Percentiles rank a stretch among this genome's conserved stretches.
Conservation (phyloP, 2,797 vertebrate genomes). For the Chelon auratus region DNA sequence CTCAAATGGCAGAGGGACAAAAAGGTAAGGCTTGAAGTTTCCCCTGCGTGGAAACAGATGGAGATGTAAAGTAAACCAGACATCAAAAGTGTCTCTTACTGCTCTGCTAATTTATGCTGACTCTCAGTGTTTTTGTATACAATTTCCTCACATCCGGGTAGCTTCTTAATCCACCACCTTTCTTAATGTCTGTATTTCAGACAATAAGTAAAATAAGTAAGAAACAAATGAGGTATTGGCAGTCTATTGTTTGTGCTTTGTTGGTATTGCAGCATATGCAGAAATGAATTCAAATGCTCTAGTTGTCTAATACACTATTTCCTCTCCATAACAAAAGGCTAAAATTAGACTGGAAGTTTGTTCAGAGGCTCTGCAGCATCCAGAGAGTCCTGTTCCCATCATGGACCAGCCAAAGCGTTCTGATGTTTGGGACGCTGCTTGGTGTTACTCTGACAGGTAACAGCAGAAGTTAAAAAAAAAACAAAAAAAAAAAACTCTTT, state of each 20-base stretch:
- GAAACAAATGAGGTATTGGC: no score
- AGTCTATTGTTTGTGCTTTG: no score
- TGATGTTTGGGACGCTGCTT: constrained; percentile 94
- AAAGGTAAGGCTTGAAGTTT: constrained; percentile 56
- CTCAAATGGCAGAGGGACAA: constrained; percentile 40
- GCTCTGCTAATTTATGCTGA: neutral
- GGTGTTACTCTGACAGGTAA: constrained; percentile 89
- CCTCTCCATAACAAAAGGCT: constrained; percentile 58
- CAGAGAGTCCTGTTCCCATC: constrained; percentile 89
- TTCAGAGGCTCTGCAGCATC: constrained; percentile 89
- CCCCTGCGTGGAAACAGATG: neutral
- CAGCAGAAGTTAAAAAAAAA: neutral
- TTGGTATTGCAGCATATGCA: no score
- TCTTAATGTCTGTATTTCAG: no score
- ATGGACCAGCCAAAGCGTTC: constrained; percentile 86
- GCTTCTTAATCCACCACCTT: no score
- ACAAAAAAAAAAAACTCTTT: neutral
- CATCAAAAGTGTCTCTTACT: no score
- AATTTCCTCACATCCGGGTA: no score
- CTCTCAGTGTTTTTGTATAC: no score
- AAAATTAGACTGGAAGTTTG: constrained; percentile 88
- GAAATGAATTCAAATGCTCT: no score
- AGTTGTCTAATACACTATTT: neutral
- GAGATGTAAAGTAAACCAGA: no score
- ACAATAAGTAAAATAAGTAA: no score